Percentiles rank a stretch among this genome's conserved stretches.
phyloP scores from a whole-genome alignment of 2,888 invertebrate species.

The Coelinius sp. region DNA sequence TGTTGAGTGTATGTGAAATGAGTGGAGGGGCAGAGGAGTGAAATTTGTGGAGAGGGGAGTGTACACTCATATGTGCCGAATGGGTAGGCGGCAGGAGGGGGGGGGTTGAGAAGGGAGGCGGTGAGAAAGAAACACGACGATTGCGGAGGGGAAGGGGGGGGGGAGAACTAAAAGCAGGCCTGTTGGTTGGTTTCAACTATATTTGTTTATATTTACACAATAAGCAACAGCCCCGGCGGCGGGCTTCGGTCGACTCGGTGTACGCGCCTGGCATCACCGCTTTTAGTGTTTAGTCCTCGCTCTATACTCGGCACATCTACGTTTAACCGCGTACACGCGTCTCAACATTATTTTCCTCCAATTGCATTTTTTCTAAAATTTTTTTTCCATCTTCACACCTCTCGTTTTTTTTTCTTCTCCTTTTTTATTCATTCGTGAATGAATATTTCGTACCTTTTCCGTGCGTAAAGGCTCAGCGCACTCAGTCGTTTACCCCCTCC shows the following conservation, averaged over 20 bases:
- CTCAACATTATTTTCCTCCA: slow-evolving; percentile 4
- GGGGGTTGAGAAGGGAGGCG: slow-evolving; percentile 47
- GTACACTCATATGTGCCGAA: slow-evolving; percentile 38
- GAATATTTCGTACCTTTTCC: not conserved
- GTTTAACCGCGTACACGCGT: slow-evolving; percentile 40
- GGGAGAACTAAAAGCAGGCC: slow-evolving; percentile 68
- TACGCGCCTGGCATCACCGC: slow-evolving; percentile 43
- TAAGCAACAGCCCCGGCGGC: slow-evolving; percentile 68
- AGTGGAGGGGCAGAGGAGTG: slow-evolving; percentile 29
- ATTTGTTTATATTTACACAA: slow-evolving; percentile 72
- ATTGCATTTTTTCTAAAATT: slow-evolving; percentile 28
- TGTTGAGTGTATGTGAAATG: slow-evolving; percentile 29
- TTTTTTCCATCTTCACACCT: slow-evolving; percentile 9
- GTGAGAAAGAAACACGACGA: slow-evolving; percentile 45
- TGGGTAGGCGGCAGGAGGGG: slow-evolving; percentile 41
- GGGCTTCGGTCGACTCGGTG: slow-evolving; percentile 43
- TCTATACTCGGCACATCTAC: slow-evolving; percentile 55
- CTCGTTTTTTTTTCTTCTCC: not conserved
- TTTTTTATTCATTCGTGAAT: not conserved
- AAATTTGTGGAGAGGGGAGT: slow-evolving; percentile 10
- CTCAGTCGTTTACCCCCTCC: not conserved
- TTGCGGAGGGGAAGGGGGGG: slow-evolving; percentile 42
- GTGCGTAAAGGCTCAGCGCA: not conserved
- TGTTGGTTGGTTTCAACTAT: slow-evolving; percentile 71
- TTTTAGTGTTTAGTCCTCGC: slow-evolving; percentile 68